Base-by-base conservation (phyloP, 2,888 invertebrate genomes). In the Myopa tessellatipennis region DNA sequence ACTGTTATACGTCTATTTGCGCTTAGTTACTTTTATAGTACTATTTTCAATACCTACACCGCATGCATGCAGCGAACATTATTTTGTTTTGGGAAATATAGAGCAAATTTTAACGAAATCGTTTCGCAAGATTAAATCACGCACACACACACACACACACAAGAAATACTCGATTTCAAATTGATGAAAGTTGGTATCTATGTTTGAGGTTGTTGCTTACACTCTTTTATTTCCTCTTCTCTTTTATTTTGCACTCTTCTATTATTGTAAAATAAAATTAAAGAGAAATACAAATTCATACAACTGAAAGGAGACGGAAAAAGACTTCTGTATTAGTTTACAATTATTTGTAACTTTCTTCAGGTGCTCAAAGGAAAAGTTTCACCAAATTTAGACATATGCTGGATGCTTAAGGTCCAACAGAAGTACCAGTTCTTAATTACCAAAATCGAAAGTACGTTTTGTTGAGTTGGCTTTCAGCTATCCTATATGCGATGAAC, bases 291-390 rank as follows among this genome's bases (percentile, higher is more conserved):
- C 65, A 34, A 55, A 26, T 26, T 1, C 18, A 67, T 18, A 50
- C 18, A 26, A 55, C 34, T 16, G 67, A 69, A 14, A 65, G 36
- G 36, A 68, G 60, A 75, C 38, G 26, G 7, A 68, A 68, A 58
- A 58, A 50, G 50, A 52, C 18, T 70, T 70, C 34, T 70, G 70
- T 36, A 18, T 70, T 34, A 70, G 52, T 70, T 70, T 61, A 40
- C 45, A 75, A 75, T 58, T 60, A 75, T 75, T 58, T 68, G 65
- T 69, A n/a, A 58, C 68, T 75, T 75, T 75, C 68, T 75, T 75
- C 34, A 67, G 34, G 14, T n/a, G 58, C 45, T 18, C 55, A 55
- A 50, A 60, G 58, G 50, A 75, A 74, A 75, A 68, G 68, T 75
- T 75, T 75, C 75, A 74, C 75, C 75, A n/a, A 68, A 75, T 68